Evolutionary conservation across 1,140 invertebrate species (phyloP).

Genomic region (Cydia fagiglandana): DNA sequence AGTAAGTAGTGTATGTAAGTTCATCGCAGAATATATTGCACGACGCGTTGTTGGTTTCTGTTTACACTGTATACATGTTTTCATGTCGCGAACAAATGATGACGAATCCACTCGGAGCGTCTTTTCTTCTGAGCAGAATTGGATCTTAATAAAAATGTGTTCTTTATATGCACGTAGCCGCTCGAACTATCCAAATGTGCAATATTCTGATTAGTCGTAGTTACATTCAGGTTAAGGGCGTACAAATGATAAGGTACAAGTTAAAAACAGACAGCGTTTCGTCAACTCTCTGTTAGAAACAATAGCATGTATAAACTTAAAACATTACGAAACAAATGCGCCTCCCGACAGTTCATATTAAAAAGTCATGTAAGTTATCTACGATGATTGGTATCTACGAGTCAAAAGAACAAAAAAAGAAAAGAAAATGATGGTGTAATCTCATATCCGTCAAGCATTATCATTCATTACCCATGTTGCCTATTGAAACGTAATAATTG

Average conservation of each 20-base stretch:
- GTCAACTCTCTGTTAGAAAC: not conserved
- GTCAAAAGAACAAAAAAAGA: constrained; percentile 31
- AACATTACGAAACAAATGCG: constrained; percentile 12
- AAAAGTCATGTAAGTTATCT: constrained; percentile 29
- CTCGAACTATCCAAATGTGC: too few relatives aligned
- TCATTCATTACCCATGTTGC: constrained; percentile 38
- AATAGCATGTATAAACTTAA: constrained; percentile 9
- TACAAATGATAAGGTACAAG: constrained; percentile 6
- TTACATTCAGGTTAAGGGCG: not conserved
- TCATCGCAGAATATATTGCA: too few relatives aligned
- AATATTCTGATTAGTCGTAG: not conserved
- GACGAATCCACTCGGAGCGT: too few relatives aligned
- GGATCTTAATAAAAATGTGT: too few relatives aligned
- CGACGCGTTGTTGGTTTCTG: too few relatives aligned
- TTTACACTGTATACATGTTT: too few relatives aligned
- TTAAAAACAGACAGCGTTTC: not conserved
- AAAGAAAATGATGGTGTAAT: constrained; percentile 33
- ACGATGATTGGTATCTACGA: constrained; percentile 19
- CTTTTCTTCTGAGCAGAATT: too few relatives aligned
- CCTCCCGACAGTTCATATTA: constrained; percentile 16
- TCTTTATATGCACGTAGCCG: too few relatives aligned
- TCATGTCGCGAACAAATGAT: too few relatives aligned
- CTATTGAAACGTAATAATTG: constrained; percentile 42
- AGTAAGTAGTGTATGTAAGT: too few relatives aligned
- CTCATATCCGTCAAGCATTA: constrained; percentile 42